These are phyloP conservation scores for Drosophila niveifrons DNA, from an alignment of 2,888 invertebrate species.

Conservation along the genomic window DNA sequence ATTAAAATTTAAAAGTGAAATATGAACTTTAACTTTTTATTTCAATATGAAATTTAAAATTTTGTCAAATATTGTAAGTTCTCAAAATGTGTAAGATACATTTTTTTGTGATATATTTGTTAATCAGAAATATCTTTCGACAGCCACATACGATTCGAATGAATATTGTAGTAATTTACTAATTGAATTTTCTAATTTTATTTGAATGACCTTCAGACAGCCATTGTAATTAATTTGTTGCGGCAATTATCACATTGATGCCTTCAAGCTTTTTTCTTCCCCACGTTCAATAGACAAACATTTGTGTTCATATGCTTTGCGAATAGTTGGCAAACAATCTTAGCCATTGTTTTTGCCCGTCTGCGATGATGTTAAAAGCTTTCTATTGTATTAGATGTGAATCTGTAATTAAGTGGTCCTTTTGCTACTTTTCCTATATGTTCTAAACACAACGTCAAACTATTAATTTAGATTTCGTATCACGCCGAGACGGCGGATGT, in stretches of 20 bases:
- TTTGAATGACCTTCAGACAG: neutral
- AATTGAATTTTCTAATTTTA: neutral
- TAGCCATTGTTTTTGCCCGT: neutral
- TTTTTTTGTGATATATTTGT: too few relatives aligned
- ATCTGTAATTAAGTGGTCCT: slow-evolving; percentile 12
- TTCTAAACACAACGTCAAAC: slow-evolving; percentile 12
- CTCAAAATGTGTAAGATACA: too few relatives aligned
- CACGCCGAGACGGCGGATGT: slow-evolving; percentile 8
- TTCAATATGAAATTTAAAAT: too few relatives aligned
- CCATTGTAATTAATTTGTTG: neutral
- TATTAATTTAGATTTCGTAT: slow-evolving; percentile 37
- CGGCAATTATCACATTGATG: neutral
- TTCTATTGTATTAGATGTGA: slow-evolving; percentile 7
- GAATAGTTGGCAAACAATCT: neutral
- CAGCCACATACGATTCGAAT: too few relatives aligned
- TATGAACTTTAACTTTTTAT: too few relatives aligned
- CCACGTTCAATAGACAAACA: neutral
- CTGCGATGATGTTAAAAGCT: neutral
- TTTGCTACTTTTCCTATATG: neutral
- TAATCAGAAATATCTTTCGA: too few relatives aligned
- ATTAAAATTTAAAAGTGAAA: too few relatives aligned
- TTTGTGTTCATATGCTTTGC: neutral
- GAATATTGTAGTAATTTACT: too few relatives aligned
- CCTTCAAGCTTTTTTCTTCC: neutral
- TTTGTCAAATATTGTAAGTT: too few relatives aligned